phyloP scores from a whole-genome alignment of 2,113 vertebrate genomes.

The Sylvietta virens region DNA sequence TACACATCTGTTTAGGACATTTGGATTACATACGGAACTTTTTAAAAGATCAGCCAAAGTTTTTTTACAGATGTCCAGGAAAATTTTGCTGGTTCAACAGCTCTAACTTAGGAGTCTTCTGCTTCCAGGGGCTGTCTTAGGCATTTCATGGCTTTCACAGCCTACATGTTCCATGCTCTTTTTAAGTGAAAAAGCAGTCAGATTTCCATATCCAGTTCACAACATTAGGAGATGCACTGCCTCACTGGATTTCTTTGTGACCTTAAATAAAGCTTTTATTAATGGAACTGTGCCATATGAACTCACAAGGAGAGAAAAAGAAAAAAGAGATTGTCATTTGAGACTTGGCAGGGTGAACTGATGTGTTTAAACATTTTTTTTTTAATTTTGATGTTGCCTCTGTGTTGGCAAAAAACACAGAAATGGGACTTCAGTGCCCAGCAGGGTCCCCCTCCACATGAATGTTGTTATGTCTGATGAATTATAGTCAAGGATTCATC shows the following conservation, averaged over 20 bases:
- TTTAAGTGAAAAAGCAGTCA: neutral
- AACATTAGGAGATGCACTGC: neutral
- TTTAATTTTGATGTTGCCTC: neutral
- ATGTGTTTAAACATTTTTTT: neutral
- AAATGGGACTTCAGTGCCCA: neutral
- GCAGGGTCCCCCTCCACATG: neutral
- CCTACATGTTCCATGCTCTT: neutral
- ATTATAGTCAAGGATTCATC: neutral
- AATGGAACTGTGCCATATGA: neutral
- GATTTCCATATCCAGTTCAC: neutral
- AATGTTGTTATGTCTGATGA: neutral
- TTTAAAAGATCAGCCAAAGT: neutral
- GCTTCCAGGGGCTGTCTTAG: neutral
- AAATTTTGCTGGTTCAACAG: neutral
- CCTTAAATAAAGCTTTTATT: neutral
- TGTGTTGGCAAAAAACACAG: neutral
- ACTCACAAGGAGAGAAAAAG: neutral
- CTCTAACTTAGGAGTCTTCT: neutral
- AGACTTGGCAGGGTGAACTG: neutral
- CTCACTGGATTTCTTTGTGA: neutral
- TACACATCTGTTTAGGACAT: neutral
- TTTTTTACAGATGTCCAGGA: neutral
- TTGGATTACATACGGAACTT: neutral
- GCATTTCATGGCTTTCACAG: neutral
- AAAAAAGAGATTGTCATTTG: neutral